Evolutionary conservation across 2,113 vertebrate species (phyloP).

Genomic region (pig (Sus scrofa)): T2T-Sscrofa CM000813.6:151104501-151105000

Average conservation of each 20-base stretch:
- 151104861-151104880: conserved; percentile 37
- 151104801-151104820: not conserved
- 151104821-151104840: conserved; percentile 45
- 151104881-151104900: not conserved
- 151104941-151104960: not conserved
- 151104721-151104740: conserved; percentile 24
- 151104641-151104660: conserved; percentile 54
- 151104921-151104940: not conserved
- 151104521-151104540: not conserved
- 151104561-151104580: conserved; percentile 5
- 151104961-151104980: not conserved
- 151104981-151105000: conserved; percentile 5
- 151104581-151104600: conserved; percentile 39
- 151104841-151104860: conserved; percentile 24
- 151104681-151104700: conserved; percentile 40
- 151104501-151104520: conserved; percentile 20
- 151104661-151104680: conserved; percentile 50
- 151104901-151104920: not conserved
- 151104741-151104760: conserved; percentile 50
- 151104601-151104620: conserved; percentile 59
- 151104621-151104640: conserved; percentile 53
- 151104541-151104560: not conserved
- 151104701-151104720: not conserved
- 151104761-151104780: conserved; percentile 3
- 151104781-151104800: not conserved